These are phyloP conservation scores for Leptonema lineaticorne DNA, from an alignment of 1,140 invertebrate species.

Conservation along the genomic window DNA sequence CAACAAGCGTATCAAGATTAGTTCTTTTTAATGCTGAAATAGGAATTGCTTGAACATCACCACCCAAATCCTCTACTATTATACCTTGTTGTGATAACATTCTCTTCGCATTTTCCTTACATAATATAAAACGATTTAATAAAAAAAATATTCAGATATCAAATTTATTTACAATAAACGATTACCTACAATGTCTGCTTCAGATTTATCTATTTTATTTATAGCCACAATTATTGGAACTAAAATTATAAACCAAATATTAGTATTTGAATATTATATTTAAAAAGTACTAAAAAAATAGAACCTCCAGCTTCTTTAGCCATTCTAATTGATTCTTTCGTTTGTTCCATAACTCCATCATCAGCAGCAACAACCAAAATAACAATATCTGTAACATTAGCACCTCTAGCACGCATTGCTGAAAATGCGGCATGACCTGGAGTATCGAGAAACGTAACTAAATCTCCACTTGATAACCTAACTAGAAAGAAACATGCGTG, in stretches of 20 bases:
- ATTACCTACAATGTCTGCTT: constrained; percentile 79
- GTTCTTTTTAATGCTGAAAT: constrained; percentile 87
- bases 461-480: constrained; percentile 65
- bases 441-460: constrained; percentile 96
- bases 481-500: constrained; percentile 52
- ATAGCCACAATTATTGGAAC: constrained; percentile 98
- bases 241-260: constrained; percentile 50
- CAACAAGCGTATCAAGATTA: constrained; percentile 79
- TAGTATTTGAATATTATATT: not conserved
- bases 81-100: constrained; percentile 78
- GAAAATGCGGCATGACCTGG: constrained; percentile 98
- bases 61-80: constrained; percentile 84
- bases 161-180: constrained; percentile 35
- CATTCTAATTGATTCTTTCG: constrained; percentile 77
- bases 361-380: constrained; percentile 97
- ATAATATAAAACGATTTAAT: constrained; percentile 24
- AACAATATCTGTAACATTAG: constrained; percentile 91
- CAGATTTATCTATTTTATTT: constrained; percentile 96
- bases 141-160: not conserved
- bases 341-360: constrained; percentile 99
- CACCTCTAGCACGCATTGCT: constrained; percentile 89
- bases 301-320: constrained; percentile 71
- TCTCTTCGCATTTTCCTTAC: constrained; percentile 71
- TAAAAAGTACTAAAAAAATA: constrained; percentile 4
- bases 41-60: constrained; percentile 88